A percentile compares a stretch with the other conserved stretches of the same genome.
phyloP scores from a whole-genome alignment of 2,888 invertebrate species.

The Drosophila falleni region DNA sequence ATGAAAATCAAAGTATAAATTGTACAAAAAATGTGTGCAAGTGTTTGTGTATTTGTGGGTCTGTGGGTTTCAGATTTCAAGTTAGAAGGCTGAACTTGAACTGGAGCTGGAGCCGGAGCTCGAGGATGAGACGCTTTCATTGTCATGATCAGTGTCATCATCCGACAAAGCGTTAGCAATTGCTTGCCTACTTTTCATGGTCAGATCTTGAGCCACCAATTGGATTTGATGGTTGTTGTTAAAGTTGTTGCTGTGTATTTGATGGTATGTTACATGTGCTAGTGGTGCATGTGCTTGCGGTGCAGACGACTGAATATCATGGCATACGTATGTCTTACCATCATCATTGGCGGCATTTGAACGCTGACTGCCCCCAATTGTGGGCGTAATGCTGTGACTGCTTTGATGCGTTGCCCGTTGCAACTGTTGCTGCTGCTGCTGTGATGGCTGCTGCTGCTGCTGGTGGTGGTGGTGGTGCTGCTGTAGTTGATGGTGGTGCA shows the following conservation, averaged over 20 bases:
- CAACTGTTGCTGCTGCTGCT: slow-evolving; percentile 47
- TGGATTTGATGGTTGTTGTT: slow-evolving; percentile 51
- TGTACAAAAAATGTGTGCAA: slow-evolving; percentile 19
- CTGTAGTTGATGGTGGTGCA: slow-evolving; percentile 52
- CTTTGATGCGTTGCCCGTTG: slow-evolving; percentile 38
- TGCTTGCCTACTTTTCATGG: slow-evolving; percentile 46
- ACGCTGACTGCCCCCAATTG: slow-evolving; percentile 60
- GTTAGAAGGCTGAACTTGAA: slow-evolving; percentile 10
- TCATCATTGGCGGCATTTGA: slow-evolving; percentile 68
- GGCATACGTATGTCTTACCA: slow-evolving; percentile 71
- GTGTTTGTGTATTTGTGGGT: slow-evolving; percentile 13
- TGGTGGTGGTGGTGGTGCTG: slow-evolving; percentile 46
- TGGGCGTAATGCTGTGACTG: slow-evolving; percentile 64
- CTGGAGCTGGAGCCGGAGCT: slow-evolving; percentile 35
- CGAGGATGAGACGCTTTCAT: slow-evolving; percentile 38
- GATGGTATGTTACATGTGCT: slow-evolving; percentile 43
- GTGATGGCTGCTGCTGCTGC: slow-evolving; percentile 44
- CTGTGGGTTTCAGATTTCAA: slow-evolving; percentile 27
- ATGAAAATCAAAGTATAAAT: slow-evolving; percentile 33
- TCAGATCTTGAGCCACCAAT: slow-evolving; percentile 71
- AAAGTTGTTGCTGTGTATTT: slow-evolving; percentile 30
- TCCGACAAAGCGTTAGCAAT: slow-evolving; percentile 27
- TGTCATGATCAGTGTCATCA: slow-evolving; percentile 37
- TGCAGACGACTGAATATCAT: slow-evolving; percentile 34
- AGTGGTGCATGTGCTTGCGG: slow-evolving; percentile 26